A percentile compares a stretch with the other conserved stretches of the same genome.
phyloP scores from a whole-genome alignment of 2,888 invertebrate genomes.

The Tryphoninae sp. region DNA sequence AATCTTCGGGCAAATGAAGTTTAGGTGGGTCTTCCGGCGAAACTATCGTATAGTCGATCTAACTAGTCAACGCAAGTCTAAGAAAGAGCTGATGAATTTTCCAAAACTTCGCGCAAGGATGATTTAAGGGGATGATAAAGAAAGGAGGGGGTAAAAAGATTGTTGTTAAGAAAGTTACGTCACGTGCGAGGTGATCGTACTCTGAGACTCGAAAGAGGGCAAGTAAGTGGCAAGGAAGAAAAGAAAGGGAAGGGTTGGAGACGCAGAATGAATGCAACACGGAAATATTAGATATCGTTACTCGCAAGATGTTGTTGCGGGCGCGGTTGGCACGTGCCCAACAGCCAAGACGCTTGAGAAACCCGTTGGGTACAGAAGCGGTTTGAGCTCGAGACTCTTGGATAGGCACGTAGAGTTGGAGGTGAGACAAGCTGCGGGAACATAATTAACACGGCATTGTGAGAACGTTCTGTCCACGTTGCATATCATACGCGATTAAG shows the following conservation, averaged over 20 bases:
- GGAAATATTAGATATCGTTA: conserved; percentile 59
- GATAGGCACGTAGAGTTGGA: background rate
- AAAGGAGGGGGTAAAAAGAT: background rate
- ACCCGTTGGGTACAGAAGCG: conserved; percentile 32
- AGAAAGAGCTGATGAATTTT: background rate
- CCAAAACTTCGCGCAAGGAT: background rate
- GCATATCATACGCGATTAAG: conserved; percentile 17
- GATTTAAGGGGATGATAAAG: background rate
- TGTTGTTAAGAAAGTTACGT: background rate
- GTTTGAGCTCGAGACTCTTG: conserved; percentile 15
- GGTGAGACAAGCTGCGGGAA: background rate
- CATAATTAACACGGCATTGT: conserved; percentile 24
- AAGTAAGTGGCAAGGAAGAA: background rate
- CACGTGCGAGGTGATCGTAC: conserved; percentile 4
- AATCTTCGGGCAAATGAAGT: conserved; percentile 15
- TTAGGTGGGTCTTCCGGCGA: conserved; percentile 3
- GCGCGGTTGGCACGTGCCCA: conserved; percentile 57
- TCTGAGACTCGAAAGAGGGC: background rate
- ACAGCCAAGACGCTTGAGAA: conserved; percentile 38
- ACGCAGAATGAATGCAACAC: conserved; percentile 37
- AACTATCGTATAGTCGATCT: conserved; percentile 35
- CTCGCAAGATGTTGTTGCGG: conserved; percentile 59
- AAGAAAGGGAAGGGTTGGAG: background rate
- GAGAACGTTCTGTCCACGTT: conserved; percentile 5
- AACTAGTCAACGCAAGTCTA: background rate